Base-by-base conservation (phyloP, 2,888 invertebrate species). In the Zygogramma bicolorata region DNA sequence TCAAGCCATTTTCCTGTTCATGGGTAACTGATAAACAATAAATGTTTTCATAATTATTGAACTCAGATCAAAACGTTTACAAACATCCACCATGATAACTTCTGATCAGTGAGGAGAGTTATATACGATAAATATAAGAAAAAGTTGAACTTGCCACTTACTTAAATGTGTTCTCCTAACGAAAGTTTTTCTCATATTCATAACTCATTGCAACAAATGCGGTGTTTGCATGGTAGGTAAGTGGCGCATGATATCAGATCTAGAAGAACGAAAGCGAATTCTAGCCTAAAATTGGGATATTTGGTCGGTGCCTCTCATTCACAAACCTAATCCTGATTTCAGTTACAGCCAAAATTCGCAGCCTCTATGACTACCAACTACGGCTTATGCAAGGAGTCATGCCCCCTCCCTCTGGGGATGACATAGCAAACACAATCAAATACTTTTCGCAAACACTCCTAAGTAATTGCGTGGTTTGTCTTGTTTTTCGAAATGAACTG, bases 271-370 rank as follows among this genome's bases (percentile, higher is more conserved):
- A 42, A 6, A 34, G 34, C 13, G 22, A 65, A 65, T 46, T 25
- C 15, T 18, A 34, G 22, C 62, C 61, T 63, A 20, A 62, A 58
- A 38, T 63, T 58, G 70, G 70, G 73, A 62, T 10, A 72, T 71
- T 77, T 58, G 71, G 72, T 70, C 72, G 77, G 72, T 74, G 66
- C 68, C 66, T 20, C 25, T 31, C 34, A 29, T 49, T 29, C 63
- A 63, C 20, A 31, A 62, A 67, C 31, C 46, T 72, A 65, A 69
- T 74, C 42, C 31, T 57, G 58, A 59, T 59, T 71, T 78, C 70
- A 99, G 98, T 99, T 90, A 97, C 98, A 85, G 96, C 98, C 81
- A 99, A 99, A 91, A 94, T 99, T 86, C 94, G 97, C 84, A 97
- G 95, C 87, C 92, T 99, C 80, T 96, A 97, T 88, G 99, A 99